These are phyloP conservation scores for Nezara viridula DNA, from an alignment of 2,888 invertebrate species.

Conservation along the genomic window DNA sequence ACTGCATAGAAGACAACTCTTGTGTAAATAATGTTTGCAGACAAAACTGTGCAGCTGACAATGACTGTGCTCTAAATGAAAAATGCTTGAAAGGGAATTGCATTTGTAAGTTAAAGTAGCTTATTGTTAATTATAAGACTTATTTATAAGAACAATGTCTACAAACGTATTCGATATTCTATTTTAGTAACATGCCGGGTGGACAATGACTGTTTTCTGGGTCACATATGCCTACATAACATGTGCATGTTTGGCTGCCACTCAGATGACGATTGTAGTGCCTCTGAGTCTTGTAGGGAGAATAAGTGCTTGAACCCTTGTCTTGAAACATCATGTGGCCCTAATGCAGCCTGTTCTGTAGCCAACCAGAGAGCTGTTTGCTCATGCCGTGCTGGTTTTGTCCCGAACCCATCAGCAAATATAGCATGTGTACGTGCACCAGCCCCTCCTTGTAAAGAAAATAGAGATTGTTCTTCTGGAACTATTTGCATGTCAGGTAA, in stretches of 20 bases:
- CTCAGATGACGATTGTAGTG: conserved; percentile 88
- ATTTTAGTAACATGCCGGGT: conserved; percentile 84
- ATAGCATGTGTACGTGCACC: conserved; percentile 89
- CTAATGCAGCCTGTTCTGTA: conserved; percentile 85
- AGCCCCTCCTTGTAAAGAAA: conserved; percentile 80
- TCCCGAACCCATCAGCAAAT: conserved; percentile 86
- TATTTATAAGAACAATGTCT: not conserved
- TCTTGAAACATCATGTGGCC: conserved; percentile 81
- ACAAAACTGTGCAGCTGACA: conserved; percentile 81
- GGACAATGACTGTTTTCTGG: conserved; percentile 92
- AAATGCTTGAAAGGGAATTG: conserved; percentile 87
- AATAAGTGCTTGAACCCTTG: conserved; percentile 88
- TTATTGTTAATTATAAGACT: not conserved
- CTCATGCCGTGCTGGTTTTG: conserved; percentile 82
- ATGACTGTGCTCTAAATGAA: conserved; percentile 90
- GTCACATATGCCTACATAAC: conserved; percentile 88
- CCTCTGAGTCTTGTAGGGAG: conserved; percentile 84
- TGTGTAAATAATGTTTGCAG: conserved; percentile 88
- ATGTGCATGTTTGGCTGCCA: conserved; percentile 90
- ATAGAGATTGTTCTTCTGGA: conserved; percentile 81
- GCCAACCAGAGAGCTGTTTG: conserved; percentile 86
- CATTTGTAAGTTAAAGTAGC: conserved; percentile 75
- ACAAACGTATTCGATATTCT: conserved; percentile 37
- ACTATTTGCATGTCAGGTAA: conserved; percentile 76
- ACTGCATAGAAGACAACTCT: conserved; percentile 80